Evolutionary conservation across 1,140 invertebrate genomes (phyloP).

Genomic region (Drosophila serrata): DNA sequence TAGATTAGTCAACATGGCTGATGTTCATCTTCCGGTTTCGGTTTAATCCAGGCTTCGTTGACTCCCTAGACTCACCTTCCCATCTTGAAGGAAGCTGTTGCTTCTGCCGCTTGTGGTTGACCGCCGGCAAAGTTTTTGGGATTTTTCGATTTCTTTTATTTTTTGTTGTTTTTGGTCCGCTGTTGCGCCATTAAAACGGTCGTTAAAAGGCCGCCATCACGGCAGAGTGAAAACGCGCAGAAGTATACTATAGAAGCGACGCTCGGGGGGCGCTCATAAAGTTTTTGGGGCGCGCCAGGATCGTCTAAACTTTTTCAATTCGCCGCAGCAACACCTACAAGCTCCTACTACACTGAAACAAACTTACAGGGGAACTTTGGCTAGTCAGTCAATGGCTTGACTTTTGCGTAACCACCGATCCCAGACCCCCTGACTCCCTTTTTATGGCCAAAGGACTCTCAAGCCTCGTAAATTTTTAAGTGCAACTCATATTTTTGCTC

Average conservation of each 20-base stretch:
- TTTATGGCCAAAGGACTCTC: slow-evolving; percentile 66
- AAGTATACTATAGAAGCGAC: slow-evolving; percentile 11
- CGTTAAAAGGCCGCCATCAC: slow-evolving; percentile 63
- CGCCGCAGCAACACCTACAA: slow-evolving; percentile 71
- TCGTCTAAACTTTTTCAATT: slow-evolving; percentile 80
- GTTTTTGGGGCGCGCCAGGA: slow-evolving; percentile 53
- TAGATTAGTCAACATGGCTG: neutral
- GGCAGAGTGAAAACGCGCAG: neutral
- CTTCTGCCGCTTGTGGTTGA: slow-evolving; percentile 44
- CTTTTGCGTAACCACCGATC: slow-evolving; percentile 11
- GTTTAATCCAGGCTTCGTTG: neutral
- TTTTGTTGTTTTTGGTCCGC: slow-evolving; percentile 13
- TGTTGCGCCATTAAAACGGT: slow-evolving; percentile 70
- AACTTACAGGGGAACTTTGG: slow-evolving; percentile 45
- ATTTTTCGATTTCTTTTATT: slow-evolving; percentile 21
- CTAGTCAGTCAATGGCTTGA: slow-evolving; percentile 64
- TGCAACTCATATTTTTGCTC: slow-evolving; percentile 67
- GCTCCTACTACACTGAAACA: slow-evolving; percentile 24
- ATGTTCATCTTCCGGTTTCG: neutral
- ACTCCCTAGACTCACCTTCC: slow-evolving; percentile 7
- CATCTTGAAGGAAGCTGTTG: slow-evolving; percentile 35
- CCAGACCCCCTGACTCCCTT: slow-evolving; percentile 21
- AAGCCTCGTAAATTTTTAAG: slow-evolving; percentile 79
- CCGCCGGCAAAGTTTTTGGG: slow-evolving; percentile 67
- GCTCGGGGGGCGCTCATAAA: slow-evolving; percentile 63